These are phyloP conservation scores for Drosophila hydei DNA, from an alignment of 1,140 invertebrate species.

Conservation along the genomic window DNA sequence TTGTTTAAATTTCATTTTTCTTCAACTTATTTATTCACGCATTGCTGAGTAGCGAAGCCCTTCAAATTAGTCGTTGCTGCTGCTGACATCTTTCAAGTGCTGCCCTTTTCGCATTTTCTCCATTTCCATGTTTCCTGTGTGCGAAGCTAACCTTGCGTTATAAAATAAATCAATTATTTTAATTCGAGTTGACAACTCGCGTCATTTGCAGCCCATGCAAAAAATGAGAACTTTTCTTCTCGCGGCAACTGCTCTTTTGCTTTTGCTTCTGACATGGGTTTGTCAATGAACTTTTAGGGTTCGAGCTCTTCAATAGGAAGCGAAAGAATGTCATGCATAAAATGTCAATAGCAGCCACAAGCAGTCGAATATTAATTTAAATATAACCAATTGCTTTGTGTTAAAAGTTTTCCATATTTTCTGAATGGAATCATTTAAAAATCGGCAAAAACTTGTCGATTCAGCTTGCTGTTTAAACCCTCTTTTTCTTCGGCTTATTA, in stretches of 20 bases:
- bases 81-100: constrained; percentile 59
- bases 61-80: constrained; percentile 43
- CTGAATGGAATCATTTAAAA: too few species aligned
- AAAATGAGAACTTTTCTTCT: constrained; percentile 4
- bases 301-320: constrained; percentile 28
- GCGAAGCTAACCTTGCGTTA: constrained; percentile 71
- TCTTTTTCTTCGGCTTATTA: too few species aligned
- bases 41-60: too few species aligned
- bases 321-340: constrained; percentile 69
- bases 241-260: constrained; percentile 45
- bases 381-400: background rate
- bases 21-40: constrained; percentile 3
- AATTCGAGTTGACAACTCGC: constrained; percentile 76
- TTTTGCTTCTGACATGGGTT: constrained; percentile 64
- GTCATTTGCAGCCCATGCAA: constrained; percentile 66
- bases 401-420: too few species aligned
- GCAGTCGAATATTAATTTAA: constrained; percentile 51
- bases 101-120: constrained; percentile 45
- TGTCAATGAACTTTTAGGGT: constrained; percentile 9
- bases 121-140: constrained; percentile 22
- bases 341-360: constrained; percentile 71
- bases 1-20: constrained; percentile 35
- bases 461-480: too few species aligned
- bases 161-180: constrained; percentile 81
- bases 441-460: too few species aligned